These are phyloP conservation scores for Pyrocephalus nanus DNA, from an alignment of 2,797 vertebrate genomes.

Conservation along the genomic window DNA sequence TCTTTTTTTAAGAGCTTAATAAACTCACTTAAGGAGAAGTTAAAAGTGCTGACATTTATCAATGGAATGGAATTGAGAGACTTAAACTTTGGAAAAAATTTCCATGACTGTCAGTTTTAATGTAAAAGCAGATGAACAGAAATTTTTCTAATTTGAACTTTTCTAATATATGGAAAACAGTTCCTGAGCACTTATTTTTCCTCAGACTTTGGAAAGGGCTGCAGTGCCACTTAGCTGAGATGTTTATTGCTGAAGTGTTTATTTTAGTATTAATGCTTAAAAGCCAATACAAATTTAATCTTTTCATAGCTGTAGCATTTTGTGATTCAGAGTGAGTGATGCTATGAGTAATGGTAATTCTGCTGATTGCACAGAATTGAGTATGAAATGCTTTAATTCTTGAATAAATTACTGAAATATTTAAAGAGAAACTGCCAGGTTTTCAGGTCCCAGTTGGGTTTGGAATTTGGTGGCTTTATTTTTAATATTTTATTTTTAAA, in stretches of 20 bases:
- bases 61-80: not conserved
- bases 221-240: constrained; percentile 27
- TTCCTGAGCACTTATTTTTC: not conserved
- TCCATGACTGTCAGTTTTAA: not conserved
- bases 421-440: not conserved
- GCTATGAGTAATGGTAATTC: constrained; percentile 35
- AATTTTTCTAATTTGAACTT: not conserved
- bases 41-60: not conserved
- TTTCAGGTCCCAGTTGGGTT: not conserved
- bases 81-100: not conserved
- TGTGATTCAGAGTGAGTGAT: constrained; percentile 35
- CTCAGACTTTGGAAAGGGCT: not conserved
- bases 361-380: constrained; percentile 53
- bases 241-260: constrained; percentile 56
- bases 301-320: constrained; percentile 25
- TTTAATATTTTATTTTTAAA: not conserved
- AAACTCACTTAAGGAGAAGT: not conserved
- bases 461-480: not conserved
- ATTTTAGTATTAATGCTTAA: constrained; percentile 45
- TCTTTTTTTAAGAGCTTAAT: not conserved
- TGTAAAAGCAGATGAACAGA: not conserved
- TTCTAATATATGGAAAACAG: not conserved
- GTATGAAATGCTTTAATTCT: constrained; percentile 22
- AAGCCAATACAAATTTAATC: constrained; percentile 52
- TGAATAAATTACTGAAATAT: not conserved